These are phyloP conservation scores for Oryzias woworae DNA, from an alignment of 2,113 vertebrate species.

Conservation along the genomic window DNA sequence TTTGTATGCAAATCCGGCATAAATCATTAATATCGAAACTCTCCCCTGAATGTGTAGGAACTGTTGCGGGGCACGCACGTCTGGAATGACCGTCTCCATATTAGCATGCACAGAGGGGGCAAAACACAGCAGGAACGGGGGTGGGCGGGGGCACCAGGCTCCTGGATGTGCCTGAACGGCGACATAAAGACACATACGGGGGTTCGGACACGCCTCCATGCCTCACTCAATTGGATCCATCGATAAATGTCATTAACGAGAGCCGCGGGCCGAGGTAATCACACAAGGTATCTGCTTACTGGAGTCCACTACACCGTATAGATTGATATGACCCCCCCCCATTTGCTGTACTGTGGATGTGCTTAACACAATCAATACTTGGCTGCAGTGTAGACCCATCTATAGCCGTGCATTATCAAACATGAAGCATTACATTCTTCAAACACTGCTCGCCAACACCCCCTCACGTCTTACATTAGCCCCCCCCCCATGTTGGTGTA, in stretches of 20 bases:
- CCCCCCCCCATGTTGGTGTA: constrained; percentile 37
- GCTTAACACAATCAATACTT: constrained; percentile 77
- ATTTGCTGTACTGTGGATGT: constrained; percentile 72
- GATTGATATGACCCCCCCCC: constrained; percentile 67
- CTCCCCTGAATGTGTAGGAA: constrained; percentile 61
- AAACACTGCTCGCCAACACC: constrained; percentile 60
- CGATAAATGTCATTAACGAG: constrained; percentile 68
- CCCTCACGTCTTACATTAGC: constrained; percentile 60
- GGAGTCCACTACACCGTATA: constrained; percentile 62
- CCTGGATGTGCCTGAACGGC: constrained; percentile 47
- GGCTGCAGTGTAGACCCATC: constrained; percentile 70
- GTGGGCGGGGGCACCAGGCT: constrained; percentile 14
- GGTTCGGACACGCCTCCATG: constrained; percentile 24
- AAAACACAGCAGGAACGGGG: not conserved
- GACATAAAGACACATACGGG: constrained; percentile 49
- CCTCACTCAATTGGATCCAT: constrained; percentile 53
- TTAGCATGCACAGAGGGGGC: constrained; percentile 62
- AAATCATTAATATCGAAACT: constrained; percentile 80
- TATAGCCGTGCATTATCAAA: constrained; percentile 76
- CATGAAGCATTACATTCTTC: constrained; percentile 70
- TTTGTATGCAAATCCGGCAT: constrained; percentile 81
- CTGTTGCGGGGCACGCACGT: constrained; percentile 61
- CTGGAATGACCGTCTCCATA: constrained; percentile 61
- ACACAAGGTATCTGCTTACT: constrained; percentile 68
- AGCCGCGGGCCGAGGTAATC: constrained; percentile 56